These are phyloP conservation scores for Parelbella ahira DNA, from an alignment of 2,888 invertebrate species.

Conservation along the genomic window DNA sequence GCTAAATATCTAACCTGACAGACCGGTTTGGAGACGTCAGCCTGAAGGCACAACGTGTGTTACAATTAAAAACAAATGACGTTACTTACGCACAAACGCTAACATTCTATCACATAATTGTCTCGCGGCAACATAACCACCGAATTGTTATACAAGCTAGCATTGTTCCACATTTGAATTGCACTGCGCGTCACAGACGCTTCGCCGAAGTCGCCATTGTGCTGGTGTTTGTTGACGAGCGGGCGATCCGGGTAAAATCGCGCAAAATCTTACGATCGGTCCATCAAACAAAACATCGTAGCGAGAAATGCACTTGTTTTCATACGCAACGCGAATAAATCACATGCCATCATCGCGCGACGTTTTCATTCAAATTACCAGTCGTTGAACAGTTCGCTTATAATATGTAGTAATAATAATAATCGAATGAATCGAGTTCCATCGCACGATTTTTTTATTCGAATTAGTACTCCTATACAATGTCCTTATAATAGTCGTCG, in stretches of 20 bases:
- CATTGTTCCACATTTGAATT: slow-evolving; percentile 74
- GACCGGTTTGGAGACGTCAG: no score
- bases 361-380: no score
- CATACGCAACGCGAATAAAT: slow-evolving; percentile 27
- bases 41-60: no score
- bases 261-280: slow-evolving; percentile 66
- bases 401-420: no score
- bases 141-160: slow-evolving; percentile 75
- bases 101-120: slow-evolving; percentile 62
- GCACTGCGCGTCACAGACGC: slow-evolving; percentile 57
- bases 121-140: slow-evolving; percentile 55
- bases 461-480: slow-evolving; percentile 1
- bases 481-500: no score
- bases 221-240: slow-evolving; percentile 68
- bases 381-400: no score
- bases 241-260: slow-evolving; percentile 53
- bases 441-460: slow-evolving; percentile 19
- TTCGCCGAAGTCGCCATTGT: slow-evolving; percentile 75
- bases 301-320: slow-evolving; percentile 38
- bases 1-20: no score
- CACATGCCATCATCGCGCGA: no score
- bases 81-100: slow-evolving; percentile 43
- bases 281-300: slow-evolving; percentile 61
- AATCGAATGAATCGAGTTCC: slow-evolving; percentile 30
- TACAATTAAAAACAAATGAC: no score